A percentile compares a stretch with the other conserved stretches of the same genome.
phyloP scores from a whole-genome alignment of 2,797 vertebrate species.

The Chaunax sp. region DNA sequence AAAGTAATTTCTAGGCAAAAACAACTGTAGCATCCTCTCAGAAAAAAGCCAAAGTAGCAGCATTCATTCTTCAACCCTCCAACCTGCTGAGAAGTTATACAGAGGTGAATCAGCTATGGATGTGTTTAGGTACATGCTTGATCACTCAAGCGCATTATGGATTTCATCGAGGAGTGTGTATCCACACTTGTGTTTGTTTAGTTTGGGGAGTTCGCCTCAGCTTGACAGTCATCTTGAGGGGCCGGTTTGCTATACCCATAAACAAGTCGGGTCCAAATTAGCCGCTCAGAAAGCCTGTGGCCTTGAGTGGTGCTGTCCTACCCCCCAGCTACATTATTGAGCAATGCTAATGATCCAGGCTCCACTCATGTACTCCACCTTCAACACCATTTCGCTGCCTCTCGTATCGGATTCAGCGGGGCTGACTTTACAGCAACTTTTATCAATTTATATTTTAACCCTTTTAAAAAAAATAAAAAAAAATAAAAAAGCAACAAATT shows the following conservation, averaged over 20 bases:
- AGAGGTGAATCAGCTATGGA: constrained; percentile 46
- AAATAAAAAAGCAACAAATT: constrained; percentile 16
- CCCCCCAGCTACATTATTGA: constrained; percentile 85
- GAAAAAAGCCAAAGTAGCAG: not conserved
- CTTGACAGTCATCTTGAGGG: constrained; percentile 77
- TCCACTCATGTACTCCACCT: constrained; percentile 82
- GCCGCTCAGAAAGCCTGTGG: constrained; percentile 79
- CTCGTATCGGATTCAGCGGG: constrained; percentile 60
- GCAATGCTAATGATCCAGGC: constrained; percentile 83
- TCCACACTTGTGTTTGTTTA: constrained; percentile 78
- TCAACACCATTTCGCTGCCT: constrained; percentile 72
- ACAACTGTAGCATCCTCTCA: not conserved
- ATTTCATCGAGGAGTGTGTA: constrained; percentile 67
- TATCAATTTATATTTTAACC: constrained; percentile 70
- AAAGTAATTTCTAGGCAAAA: constrained; percentile 6
- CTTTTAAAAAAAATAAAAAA: constrained; percentile 27
- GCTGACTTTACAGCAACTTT: constrained; percentile 64
- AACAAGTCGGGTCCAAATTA: constrained; percentile 80
- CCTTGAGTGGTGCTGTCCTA: constrained; percentile 82
- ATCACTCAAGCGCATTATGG: constrained; percentile 74
- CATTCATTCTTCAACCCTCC: constrained; percentile 25
- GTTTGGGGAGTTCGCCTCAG: constrained; percentile 66
- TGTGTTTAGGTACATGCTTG: constrained; percentile 70
- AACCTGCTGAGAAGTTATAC: constrained; percentile 56
- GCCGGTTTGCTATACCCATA: constrained; percentile 61